A percentile compares a stretch with the other conserved stretches of the same genome.
These are phyloP conservation scores for Petromus typicus DNA, from an alignment of 2,113 vertebrate genomes.

Conservation along the genomic window DNA sequence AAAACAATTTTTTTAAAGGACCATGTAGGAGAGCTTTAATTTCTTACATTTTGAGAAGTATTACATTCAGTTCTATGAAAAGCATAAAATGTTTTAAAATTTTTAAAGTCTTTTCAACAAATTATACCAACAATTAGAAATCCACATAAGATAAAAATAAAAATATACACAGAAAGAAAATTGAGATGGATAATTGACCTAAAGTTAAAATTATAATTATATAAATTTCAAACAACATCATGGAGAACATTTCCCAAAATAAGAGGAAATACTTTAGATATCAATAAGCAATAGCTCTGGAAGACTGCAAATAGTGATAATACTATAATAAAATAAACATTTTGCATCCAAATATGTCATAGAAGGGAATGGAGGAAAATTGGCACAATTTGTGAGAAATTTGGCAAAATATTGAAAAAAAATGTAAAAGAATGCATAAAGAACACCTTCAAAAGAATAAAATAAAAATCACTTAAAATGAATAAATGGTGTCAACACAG, in stretches of 20 bases:
- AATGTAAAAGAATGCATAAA: neutral
- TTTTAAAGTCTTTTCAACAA: neutral
- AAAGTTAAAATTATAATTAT: neutral
- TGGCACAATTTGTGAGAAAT: neutral
- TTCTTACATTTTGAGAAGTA: neutral
- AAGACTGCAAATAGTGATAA: neutral
- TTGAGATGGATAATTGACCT: neutral
- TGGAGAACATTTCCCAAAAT: too few relatives aligned
- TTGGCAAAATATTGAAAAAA: neutral
- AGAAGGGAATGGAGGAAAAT: neutral
- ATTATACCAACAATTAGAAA: neutral
- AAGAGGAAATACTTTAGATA: neutral
- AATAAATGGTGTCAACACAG: neutral
- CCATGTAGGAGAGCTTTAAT: neutral
- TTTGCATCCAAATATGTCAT: neutral
- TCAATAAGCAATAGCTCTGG: neutral
- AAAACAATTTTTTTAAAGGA: neutral
- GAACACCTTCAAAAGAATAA: neutral
- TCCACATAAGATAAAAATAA: neutral
- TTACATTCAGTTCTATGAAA: neutral
- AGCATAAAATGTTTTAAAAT: neutral
- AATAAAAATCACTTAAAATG: neutral
- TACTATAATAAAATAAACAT: too few relatives aligned
- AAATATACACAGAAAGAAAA: neutral
- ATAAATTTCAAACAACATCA: neutral